phyloP scores from a whole-genome alignment of 2,888 invertebrate genomes.

The Hypselothyrea guttata region DNA sequence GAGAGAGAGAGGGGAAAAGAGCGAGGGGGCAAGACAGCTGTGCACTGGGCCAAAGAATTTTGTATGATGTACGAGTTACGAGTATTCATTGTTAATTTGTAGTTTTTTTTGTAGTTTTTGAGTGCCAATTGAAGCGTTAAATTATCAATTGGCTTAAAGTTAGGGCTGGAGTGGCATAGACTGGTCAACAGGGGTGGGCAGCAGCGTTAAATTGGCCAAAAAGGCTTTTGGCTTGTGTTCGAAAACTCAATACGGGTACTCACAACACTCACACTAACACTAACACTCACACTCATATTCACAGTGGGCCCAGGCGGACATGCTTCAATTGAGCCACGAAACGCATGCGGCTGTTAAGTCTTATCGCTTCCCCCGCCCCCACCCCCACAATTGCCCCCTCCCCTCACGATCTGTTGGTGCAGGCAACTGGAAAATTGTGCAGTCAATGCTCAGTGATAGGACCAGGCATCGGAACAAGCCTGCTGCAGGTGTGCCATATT shows the following conservation, averaged over 20 bases:
- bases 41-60: constrained; percentile 46
- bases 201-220: constrained; percentile 74
- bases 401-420: constrained; percentile 23
- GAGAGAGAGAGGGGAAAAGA: constrained; percentile 3
- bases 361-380: neutral
- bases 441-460: constrained; percentile 47
- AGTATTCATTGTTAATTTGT: constrained; percentile 32
- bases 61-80: constrained; percentile 5
- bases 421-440: constrained; percentile 74
- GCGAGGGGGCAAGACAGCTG: constrained; percentile 26
- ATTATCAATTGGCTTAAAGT: constrained; percentile 72
- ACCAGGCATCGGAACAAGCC: neutral
- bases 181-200: constrained; percentile 46
- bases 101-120: constrained; percentile 22
- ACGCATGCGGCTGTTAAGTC: constrained; percentile 59
- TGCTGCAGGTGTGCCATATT: constrained; percentile 56
- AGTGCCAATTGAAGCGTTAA: constrained; percentile 75
- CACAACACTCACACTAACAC: neutral
- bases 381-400: neutral
- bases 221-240: constrained; percentile 45
- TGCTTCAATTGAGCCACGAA: constrained; percentile 58
- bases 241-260: too few relatives aligned
- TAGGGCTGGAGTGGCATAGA: constrained; percentile 16
- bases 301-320: constrained; percentile 50
- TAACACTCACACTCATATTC: neutral